phyloP scores from a whole-genome alignment of 1,140 invertebrate species.

The Drosophila funebris region DNA sequence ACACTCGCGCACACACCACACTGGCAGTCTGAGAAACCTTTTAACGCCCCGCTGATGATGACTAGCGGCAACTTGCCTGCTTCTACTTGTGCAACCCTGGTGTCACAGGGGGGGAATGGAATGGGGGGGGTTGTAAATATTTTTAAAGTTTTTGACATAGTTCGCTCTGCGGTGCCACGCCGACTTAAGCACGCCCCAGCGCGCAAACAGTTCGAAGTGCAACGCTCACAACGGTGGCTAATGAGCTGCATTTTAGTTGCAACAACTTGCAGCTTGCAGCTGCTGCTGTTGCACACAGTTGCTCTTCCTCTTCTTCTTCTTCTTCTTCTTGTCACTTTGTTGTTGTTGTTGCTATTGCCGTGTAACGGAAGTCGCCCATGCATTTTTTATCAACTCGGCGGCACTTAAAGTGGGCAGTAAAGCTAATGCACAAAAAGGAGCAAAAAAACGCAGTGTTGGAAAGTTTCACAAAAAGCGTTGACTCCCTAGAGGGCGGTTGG shows the following conservation, averaged over 20 bases:
- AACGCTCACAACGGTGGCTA: conserved; percentile 45
- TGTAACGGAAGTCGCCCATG: conserved; percentile 29
- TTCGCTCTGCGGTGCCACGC: conserved; percentile 56
- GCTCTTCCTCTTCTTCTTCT: not conserved
- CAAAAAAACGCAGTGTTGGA: conserved; percentile 3
- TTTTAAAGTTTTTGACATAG: conserved; percentile 83
- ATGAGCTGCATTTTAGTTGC: conserved; percentile 60
- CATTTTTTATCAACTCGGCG: conserved; percentile 39
- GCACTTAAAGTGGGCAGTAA: conserved; percentile 23
- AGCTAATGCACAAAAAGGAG: not conserved
- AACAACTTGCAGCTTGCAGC: conserved; percentile 17
- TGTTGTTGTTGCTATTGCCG: conserved; percentile 4
- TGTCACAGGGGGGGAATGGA: not conserved
- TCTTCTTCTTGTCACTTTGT: not conserved
- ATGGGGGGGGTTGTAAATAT: conserved; percentile 38
- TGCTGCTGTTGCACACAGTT: not conserved
- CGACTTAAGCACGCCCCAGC: conserved; percentile 69
- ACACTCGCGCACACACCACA: conserved; percentile 35
- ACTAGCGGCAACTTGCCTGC: conserved; percentile 27
- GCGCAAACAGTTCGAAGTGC: conserved; percentile 53
- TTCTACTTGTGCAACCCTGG: not conserved
- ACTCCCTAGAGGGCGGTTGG: not conserved
- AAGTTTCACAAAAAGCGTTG: not conserved
- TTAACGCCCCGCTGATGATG: conserved; percentile 52
- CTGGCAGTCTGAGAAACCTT: conserved; percentile 55